Conservation (phyloP, 2,113 vertebrate species). For the Ictidomys tridecemlineatus region DNA sequence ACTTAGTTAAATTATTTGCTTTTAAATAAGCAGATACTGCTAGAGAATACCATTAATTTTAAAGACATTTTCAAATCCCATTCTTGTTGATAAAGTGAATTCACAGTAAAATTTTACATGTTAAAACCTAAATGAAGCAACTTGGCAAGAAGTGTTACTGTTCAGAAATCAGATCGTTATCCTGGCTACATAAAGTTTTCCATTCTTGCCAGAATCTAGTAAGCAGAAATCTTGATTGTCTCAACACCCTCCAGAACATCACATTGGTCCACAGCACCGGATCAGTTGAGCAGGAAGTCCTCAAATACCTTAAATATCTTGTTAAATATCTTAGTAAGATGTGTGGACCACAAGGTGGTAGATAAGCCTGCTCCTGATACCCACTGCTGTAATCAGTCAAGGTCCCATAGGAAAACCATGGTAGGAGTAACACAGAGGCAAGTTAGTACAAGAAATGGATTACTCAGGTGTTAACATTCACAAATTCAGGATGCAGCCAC, state of each 20-base stretch:
- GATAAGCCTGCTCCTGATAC: neutral
- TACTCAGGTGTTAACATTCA: neutral
- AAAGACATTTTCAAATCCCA: neutral
- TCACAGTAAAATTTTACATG: neutral
- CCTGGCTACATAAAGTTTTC: neutral
- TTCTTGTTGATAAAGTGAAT: constrained; percentile 5
- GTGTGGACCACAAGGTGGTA: accelerated
- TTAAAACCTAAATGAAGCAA: neutral
- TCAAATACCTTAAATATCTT: neutral
- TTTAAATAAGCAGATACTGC: neutral
- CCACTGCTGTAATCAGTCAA: neutral
- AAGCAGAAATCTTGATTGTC: neutral
- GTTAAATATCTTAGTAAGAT: neutral
- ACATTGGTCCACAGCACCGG: neutral
- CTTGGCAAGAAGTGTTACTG: neutral
- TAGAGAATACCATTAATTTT: neutral
- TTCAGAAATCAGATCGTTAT: neutral
- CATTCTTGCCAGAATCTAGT: neutral
- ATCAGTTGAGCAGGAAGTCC: neutral
- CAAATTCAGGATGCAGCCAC: neutral
- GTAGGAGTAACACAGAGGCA: neutral
- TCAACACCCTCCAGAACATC: no score
- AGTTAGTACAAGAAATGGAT: neutral
- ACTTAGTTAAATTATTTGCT: neutral
- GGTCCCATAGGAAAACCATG: neutral